Evolutionary conservation across 1,140 invertebrate species (phyloP).

Genomic region (Aphidius gifuensis): DNA sequence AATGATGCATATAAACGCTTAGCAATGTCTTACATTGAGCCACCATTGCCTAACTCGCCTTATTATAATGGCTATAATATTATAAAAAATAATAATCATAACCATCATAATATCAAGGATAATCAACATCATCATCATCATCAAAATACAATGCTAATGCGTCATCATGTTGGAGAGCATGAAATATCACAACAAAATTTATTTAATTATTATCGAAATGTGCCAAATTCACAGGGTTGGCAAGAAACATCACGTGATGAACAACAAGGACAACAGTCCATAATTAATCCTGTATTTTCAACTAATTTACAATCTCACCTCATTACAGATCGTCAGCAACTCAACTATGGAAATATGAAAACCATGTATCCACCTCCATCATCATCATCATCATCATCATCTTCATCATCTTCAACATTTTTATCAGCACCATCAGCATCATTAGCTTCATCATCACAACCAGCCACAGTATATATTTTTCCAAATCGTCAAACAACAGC

Average conservation of each 20-base stretch:
- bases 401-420: slow-evolving; percentile 1
- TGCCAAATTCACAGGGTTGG: slow-evolving; percentile 5
- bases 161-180: not conserved
- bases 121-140: not conserved
- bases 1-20: slow-evolving; percentile 7
- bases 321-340: slow-evolving; percentile 48
- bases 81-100: slow-evolving; percentile 16
- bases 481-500: too few species aligned
- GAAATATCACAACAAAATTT: slow-evolving; percentile 1
- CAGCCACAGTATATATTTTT: too few species aligned
- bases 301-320: slow-evolving; percentile 45
- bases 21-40: not conserved
- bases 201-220: slow-evolving; percentile 6
- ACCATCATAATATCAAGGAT: slow-evolving; percentile 25
- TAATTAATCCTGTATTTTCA: slow-evolving; percentile 4
- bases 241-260: slow-evolving; percentile 4
- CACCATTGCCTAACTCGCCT: not conserved
- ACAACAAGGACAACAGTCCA: slow-evolving; percentile 18
- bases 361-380: slow-evolving; percentile 6
- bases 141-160: not conserved
- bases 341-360: slow-evolving; percentile 32
- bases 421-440: too few species aligned
- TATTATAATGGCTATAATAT: not conserved
- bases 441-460: too few species aligned
- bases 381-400: not conserved